A percentile compares a stretch with the other conserved stretches of the same genome.
phyloP scores from a whole-genome alignment of 35 echinoderm and acorn worm genomes.

The Ophioderma brevispina region DNA sequence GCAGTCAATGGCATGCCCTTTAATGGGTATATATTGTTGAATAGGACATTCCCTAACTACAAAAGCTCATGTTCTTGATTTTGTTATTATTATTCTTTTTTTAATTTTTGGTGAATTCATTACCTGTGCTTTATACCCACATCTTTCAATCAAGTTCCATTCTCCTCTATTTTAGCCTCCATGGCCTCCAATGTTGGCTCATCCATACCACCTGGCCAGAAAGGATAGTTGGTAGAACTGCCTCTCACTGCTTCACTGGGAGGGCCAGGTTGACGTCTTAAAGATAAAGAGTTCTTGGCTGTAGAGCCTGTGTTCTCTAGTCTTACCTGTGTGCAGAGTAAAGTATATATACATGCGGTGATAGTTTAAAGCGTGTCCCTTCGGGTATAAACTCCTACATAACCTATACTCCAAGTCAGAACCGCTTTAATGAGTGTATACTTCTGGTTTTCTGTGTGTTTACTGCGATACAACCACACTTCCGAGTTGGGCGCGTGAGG shows the following conservation, averaged over 20 bases:
- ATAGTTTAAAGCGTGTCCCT: too few relatives aligned
- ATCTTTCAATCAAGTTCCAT: slow-evolving; percentile 35
- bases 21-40: too few relatives aligned
- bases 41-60: too few relatives aligned
- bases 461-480: not conserved
- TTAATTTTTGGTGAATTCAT: too few relatives aligned
- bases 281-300: slow-evolving; percentile 91
- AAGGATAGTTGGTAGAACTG: slow-evolving; percentile 90
- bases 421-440: not conserved
- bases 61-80: too few relatives aligned
- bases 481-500: too few relatives aligned
- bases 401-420: too few relatives aligned
- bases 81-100: too few relatives aligned
- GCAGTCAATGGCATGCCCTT: too few relatives aligned
- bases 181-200: slow-evolving; percentile 43
- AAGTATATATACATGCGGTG: too few relatives aligned
- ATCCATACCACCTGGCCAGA: slow-evolving; percentile 92
- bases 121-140: not conserved
- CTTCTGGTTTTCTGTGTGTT: not conserved
- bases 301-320: slow-evolving; percentile 67
- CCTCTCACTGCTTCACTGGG: slow-evolving; percentile 81
- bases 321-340: slow-evolving; percentile 37
- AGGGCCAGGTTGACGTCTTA: slow-evolving; percentile 84
- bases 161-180: slow-evolving; percentile 28
- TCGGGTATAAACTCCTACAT: not conserved